These are phyloP conservation scores for Diadophis punctatus DNA, from an alignment of 2,113 vertebrate genomes.

Conservation along the genomic window DNA sequence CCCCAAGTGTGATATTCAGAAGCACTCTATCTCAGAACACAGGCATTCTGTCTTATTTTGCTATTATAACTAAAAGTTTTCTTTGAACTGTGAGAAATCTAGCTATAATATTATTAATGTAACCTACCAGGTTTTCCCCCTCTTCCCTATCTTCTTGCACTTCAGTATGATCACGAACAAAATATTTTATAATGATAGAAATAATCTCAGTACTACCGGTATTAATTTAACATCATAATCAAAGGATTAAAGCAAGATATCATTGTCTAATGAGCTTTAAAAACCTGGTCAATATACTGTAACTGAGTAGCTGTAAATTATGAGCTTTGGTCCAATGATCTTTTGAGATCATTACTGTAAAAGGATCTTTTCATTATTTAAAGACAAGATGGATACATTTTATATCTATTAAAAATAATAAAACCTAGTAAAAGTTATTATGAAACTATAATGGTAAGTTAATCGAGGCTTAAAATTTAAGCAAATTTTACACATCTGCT, in stretches of 20 bases:
- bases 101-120: neutral
- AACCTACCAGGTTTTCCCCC: neutral
- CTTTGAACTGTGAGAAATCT: slow-evolving; percentile 1
- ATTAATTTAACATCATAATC: slow-evolving; percentile 31
- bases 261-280: neutral
- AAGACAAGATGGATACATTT: slow-evolving; percentile 27
- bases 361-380: neutral
- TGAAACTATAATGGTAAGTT: slow-evolving; percentile 21
- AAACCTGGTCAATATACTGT: slow-evolving; percentile 5
- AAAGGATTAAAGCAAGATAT: slow-evolving; percentile 21
- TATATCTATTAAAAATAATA: slow-evolving; percentile 15
- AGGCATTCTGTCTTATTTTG: neutral
- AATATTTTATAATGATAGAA: slow-evolving; percentile 21
- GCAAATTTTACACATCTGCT: neutral
- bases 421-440: slow-evolving; percentile 37
- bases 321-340: neutral
- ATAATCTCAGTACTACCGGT: slow-evolving; percentile 25
- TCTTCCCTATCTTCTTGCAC: slow-evolving; percentile 22
- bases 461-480: slow-evolving; percentile 24
- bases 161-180: slow-evolving; percentile 29
- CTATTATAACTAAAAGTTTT: neutral
- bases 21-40: neutral
- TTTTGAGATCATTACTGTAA: neutral
- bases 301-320: neutral
- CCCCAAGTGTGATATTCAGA: neutral